A percentile compares a stretch with the other conserved stretches of the same genome.
Conservation (phyloP, 2,888 invertebrate species). For the Pseudococcus longispinus region DNA sequence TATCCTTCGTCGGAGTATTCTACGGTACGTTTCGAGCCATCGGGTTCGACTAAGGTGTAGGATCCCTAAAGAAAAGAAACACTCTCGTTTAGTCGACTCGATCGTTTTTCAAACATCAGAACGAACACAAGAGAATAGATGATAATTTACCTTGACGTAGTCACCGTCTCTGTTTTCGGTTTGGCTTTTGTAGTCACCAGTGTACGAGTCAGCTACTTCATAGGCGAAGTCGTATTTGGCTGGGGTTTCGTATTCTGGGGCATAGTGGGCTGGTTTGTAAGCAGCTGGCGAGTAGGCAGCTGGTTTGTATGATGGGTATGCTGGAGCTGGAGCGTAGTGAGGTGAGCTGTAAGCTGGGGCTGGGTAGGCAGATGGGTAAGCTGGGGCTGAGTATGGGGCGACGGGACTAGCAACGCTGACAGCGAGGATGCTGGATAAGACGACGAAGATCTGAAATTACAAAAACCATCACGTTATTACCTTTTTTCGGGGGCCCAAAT, state of each 20-base stretch:
- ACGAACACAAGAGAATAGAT: neutral
- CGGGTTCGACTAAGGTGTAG: constrained; percentile 59
- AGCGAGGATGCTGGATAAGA: constrained; percentile 53
- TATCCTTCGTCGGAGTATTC: constrained; percentile 59
- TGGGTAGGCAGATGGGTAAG: constrained; percentile 49
- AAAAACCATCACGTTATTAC: neutral
- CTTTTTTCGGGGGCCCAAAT: neutral
- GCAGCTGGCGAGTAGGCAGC: constrained; percentile 47
- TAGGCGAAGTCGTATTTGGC: constrained; percentile 60
- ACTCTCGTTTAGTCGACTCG: neutral
- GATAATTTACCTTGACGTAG: constrained; percentile 58
- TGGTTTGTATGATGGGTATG: constrained; percentile 54
- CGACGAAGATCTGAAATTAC: constrained; percentile 44
- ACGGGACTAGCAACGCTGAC: constrained; percentile 46
- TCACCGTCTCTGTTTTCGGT: constrained; percentile 59
- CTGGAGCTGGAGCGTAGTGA: constrained; percentile 49
- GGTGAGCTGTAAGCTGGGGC: constrained; percentile 47
- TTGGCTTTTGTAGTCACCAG: constrained; percentile 60
- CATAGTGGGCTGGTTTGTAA: constrained; percentile 49
- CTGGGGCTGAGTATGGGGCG: constrained; percentile 52
- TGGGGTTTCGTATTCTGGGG: constrained; percentile 58
- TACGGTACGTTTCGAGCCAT: constrained; percentile 59
- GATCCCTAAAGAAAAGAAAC: constrained; percentile 37
- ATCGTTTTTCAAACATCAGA: neutral
- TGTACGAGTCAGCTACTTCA: constrained; percentile 59